A percentile compares a stretch with the other conserved stretches of the same genome.
These are phyloP conservation scores for Drosophila borborema DNA, from an alignment of 2,888 invertebrate species.

Conservation along the genomic window DNA sequence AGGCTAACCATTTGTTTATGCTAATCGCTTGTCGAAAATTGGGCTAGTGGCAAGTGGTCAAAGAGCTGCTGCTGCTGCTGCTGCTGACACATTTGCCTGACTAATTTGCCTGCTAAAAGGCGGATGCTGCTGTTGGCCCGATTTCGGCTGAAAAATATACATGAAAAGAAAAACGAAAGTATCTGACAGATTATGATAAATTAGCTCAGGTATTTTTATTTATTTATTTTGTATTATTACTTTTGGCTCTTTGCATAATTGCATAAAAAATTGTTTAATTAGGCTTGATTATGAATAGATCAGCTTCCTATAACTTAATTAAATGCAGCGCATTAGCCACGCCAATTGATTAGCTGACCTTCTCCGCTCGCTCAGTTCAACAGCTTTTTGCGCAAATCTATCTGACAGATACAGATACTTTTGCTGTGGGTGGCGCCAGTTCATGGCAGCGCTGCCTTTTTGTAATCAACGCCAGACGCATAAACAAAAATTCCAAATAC, in stretches of 20 bases:
- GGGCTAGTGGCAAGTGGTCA: conserved; percentile 24
- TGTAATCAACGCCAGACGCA: conserved; percentile 52
- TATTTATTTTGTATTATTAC: neutral
- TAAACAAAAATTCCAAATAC: conserved; percentile 31
- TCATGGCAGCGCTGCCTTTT: conserved; percentile 51
- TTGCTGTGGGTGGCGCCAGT: conserved; percentile 62
- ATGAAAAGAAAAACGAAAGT: conserved; percentile 39
- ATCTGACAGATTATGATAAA: conserved; percentile 55
- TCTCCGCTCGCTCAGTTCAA: conserved; percentile 47
- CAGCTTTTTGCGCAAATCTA: conserved; percentile 38
- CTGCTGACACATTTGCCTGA: conserved; percentile 63
- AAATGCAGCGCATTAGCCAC: conserved; percentile 47
- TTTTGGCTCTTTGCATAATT: conserved; percentile 32
- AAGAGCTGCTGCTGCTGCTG: conserved; percentile 2
- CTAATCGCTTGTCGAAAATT: conserved; percentile 42
- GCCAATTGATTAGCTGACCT: conserved; percentile 49
- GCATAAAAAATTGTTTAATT: conserved; percentile 51
- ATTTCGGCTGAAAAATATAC: conserved; percentile 29
- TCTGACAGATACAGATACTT: conserved; percentile 49
- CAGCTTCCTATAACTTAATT: conserved; percentile 54
- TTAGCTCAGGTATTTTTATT: conserved; percentile 17
- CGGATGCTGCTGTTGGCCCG: conserved; percentile 53
- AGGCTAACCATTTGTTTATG: conserved; percentile 49
- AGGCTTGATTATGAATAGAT: conserved; percentile 25
- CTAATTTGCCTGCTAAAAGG: conserved; percentile 44